Evolutionary conservation across 1,140 invertebrate species (phyloP), one percentile per base, ranked within the genome.

Genomic region (Drosophila punjabiensis): DNA sequence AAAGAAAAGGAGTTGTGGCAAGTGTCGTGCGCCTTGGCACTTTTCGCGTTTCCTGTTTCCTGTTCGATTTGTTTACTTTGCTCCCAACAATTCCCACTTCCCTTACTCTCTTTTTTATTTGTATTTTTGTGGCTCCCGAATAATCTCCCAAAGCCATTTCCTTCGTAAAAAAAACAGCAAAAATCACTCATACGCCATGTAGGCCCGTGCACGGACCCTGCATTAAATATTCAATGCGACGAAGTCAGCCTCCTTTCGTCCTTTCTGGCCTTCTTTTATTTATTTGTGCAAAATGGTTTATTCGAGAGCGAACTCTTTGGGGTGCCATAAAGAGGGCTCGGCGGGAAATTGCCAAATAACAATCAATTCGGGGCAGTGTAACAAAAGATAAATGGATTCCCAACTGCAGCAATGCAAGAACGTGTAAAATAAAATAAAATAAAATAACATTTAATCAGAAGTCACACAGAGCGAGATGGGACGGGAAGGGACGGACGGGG

Each of bases 141-240:
- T 87, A 87, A 87, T 77, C 83, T 64, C 35, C 16, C 43, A 43
- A 47, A 35, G 8, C 30, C 52, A 35, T 55, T 35, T 55, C 11
- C 35, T 43, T 65, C 61, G 61, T n/a, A 76, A 80, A 77, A 80
- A 77, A 78, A 65, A 37, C 35, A 56, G 20, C 24, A 41, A 64
- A 83, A 89, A 88, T 85, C 78, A 77, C 81, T 85, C 85, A 88
- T 89, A 81, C 84, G 85, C 81, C 70, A 41, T 61, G 81, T 74
- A 39, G 71, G 33, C 69, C 53, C 55, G 11, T n/a, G 58, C 59
- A 66, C 58, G 43, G 18, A 64, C 71, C 62, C 32, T 48, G 63
- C 86, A 85, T 89, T 81, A 89, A 88, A 81, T 81, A 88, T 88
- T 78, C 81, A 79, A 59, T 50, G 66, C 52, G 47, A 43, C 32